Percentiles rank a stretch among this genome's conserved stretches.
Conservation (phyloP, 2,797 vertebrate species). For the Craterocephalus amniculus region DNA sequence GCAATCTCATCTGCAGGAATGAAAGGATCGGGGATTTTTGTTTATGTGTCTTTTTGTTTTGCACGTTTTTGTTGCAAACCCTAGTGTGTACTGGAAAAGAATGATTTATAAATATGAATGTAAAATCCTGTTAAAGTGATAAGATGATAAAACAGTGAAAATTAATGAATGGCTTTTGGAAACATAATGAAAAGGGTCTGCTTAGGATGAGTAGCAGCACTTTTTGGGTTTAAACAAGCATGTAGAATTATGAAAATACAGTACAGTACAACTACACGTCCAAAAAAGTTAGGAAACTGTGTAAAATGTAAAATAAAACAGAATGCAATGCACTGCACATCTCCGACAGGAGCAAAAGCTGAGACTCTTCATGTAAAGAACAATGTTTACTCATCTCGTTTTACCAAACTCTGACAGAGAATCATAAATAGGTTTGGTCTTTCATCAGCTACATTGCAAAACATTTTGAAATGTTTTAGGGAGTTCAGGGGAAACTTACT, state of each 20-base stretch:
- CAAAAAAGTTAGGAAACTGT: background rate
- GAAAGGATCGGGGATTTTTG: conserved; percentile 31
- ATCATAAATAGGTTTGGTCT: background rate
- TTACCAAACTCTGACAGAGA: background rate
- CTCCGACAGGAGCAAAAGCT: background rate
- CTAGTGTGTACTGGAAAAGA: conserved; percentile 24
- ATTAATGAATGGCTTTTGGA: conserved; percentile 33
- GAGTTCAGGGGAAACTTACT: background rate
- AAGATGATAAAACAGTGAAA: conserved; percentile 26
- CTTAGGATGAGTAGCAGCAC: conserved; percentile 24
- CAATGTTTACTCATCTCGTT: background rate
- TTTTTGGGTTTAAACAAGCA: conserved; percentile 55
- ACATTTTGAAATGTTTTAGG: background rate
- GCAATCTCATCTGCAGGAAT: conserved; percentile 38
- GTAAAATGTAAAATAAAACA: background rate
- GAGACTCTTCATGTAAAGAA: background rate
- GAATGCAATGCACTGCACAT: too few relatives aligned
- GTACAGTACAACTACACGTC: background rate
- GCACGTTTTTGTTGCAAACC: too few relatives aligned
- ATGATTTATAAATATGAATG: conserved; percentile 32
- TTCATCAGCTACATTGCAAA: background rate
- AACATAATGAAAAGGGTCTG: conserved; percentile 34
- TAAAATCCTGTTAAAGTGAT: conserved; percentile 32
- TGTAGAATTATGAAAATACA: conserved; percentile 78
- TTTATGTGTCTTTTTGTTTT: background rate